Conservation (phyloP, 2,113 vertebrate species). For the Dicerorhinus sumatrensis region DNA sequence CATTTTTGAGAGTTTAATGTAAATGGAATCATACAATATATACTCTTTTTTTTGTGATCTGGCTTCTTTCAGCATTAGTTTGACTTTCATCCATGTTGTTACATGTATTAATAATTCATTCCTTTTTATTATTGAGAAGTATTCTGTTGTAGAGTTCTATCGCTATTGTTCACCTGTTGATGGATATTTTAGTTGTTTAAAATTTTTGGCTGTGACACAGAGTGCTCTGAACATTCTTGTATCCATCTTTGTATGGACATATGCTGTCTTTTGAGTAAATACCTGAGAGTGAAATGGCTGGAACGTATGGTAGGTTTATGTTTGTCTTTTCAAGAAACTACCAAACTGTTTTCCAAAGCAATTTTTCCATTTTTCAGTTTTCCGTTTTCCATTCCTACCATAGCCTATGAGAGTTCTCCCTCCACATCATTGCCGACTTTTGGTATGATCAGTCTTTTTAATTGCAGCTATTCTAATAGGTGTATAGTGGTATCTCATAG, state of each 20-base stretch:
- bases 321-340: slow-evolving; percentile 1
- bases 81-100: not conserved
- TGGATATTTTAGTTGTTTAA: not conserved
- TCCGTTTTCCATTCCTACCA: not conserved
- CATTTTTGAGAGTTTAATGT: not conserved
- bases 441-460: not conserved
- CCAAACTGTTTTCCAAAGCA: not conserved
- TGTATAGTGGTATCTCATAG: not conserved
- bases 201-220: not conserved
- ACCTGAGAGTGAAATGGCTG: not conserved
- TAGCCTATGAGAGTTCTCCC: not conserved
- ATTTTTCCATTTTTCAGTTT: not conserved
- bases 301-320: not conserved
- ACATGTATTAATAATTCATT: not conserved
- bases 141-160: not conserved
- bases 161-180: not conserved
- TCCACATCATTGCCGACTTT: not conserved
- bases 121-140: not conserved
- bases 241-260: not conserved
- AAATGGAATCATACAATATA: not conserved
- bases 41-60: not conserved
- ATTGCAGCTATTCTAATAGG: not conserved
- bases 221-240: not conserved
- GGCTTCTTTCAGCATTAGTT: not conserved
- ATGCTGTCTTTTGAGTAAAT: not conserved